Conservation (phyloP, 2,797 vertebrate species). For the Naso thynnoides region DNA sequence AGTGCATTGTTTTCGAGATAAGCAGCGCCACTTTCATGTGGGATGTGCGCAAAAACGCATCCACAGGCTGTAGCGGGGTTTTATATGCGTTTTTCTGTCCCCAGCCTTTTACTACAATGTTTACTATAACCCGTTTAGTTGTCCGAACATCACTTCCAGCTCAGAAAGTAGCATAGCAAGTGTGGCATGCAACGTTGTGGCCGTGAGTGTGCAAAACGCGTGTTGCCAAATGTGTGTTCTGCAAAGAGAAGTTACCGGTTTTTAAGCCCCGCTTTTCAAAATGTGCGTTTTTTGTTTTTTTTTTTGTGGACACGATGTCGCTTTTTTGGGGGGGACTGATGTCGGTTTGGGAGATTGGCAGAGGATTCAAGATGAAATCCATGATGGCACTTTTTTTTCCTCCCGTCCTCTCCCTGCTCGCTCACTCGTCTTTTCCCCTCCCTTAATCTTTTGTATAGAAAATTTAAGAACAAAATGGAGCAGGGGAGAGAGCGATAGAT, state of each 20-base stretch:
- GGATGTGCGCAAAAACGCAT: conserved; percentile 50
- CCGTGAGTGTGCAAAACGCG: conserved; percentile 32
- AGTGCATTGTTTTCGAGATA: conserved; percentile 67
- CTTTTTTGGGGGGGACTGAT: conserved; percentile 46
- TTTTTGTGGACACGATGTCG: conserved; percentile 41
- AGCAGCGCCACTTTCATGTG: conserved; percentile 67
- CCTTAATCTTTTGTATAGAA: conserved; percentile 88
- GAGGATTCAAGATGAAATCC: conserved; percentile 85
- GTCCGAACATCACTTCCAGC: conserved; percentile 81
- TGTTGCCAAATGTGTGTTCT: conserved; percentile 34
- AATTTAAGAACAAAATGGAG: conserved; percentile 87
- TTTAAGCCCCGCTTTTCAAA: conserved; percentile 11
- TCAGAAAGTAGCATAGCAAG: conserved; percentile 72
- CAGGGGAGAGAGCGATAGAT: conserved; percentile 77
- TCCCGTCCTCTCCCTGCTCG: conserved; percentile 74
- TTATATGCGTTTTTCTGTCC: conserved; percentile 15
- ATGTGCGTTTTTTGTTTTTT: conserved; percentile 34
- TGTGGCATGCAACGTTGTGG: conserved; percentile 47
- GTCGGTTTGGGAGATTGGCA: conserved; percentile 75
- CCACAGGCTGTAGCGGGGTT: conserved; percentile 2
- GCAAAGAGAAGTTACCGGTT: conserved; percentile 52
- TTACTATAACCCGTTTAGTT: conserved; percentile 70
- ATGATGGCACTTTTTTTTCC: conserved; percentile 83
- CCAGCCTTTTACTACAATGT: conserved; percentile 58
- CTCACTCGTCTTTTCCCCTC: conserved; percentile 82